Evolutionary conservation across 2,113 vertebrate species (phyloP), one percentile per base, ranked within the genome.

Genomic region (Solea senegalensis): DNA sequence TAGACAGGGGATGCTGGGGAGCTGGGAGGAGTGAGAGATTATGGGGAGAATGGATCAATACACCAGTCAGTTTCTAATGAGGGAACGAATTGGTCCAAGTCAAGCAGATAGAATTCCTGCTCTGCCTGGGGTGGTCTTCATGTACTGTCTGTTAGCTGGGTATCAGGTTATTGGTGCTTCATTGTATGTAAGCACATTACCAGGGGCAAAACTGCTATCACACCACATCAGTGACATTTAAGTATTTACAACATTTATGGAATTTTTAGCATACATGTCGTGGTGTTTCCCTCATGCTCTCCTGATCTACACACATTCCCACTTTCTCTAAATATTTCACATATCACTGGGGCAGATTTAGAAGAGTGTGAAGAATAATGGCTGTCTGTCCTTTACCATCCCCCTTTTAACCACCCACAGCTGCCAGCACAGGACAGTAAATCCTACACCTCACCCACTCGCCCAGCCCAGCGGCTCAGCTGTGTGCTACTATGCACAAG

Each of bases 41-140:
- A 88, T 84, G 74, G 81, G 84, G 79, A 76, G 80, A 55, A 69
- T 21, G 77, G 90, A 93, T 94, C 92, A 87, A 94, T 94, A 93
- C 81, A 90, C 82, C 80, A 81, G 89, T 86, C 74, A 84, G 87
- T 85, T 88, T 86, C 78, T 92, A 92, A 92, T 90, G 90, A 90
- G 90, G 80, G 89, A 82, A 82, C 83, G 86, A 90, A 93, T 88
- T 88, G 90, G 88, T 91, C 80, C 84, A 77, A 91, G 86, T 86
- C 83, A 87, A 90, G 88, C 90, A 91, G 86, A 92, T 91, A 84
- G 89, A 90, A 86, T 83, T 72, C 88, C 78, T 69, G 69, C 80
- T 72, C 59, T 70, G 86, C 82, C 77, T 71, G 65, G 66, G 82
- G 82, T 83, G 80, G 76, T 83, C 74, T 65, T 74, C 74, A 75